These are phyloP conservation scores for Myiothlypis chrysogaster DNA, from an alignment of 2,797 vertebrate genomes.

Conservation along the genomic window DNA sequence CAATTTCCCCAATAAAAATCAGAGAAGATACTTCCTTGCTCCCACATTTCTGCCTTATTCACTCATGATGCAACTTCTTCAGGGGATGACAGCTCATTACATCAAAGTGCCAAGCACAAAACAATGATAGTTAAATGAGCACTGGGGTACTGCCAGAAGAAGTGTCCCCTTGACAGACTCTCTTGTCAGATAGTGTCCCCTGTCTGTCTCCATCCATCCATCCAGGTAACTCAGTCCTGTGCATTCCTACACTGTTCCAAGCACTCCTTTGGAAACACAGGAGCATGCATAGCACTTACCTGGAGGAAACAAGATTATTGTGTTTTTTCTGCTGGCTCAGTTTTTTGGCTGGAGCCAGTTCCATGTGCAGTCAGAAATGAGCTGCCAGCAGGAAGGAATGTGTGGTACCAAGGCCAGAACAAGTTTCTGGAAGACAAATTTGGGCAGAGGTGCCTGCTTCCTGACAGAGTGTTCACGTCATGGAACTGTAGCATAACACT, in stretches of 20 bases:
- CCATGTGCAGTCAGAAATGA: background rate
- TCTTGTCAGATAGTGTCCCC: background rate
- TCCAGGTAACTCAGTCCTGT: background rate
- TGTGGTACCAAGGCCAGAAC: background rate
- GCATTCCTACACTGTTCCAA: background rate
- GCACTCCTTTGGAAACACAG: background rate
- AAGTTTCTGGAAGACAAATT: background rate
- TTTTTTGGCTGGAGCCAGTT: background rate
- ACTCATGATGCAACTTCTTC: conserved; percentile 13
- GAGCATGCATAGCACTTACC: background rate
- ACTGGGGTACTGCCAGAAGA: background rate
- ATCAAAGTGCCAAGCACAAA: background rate
- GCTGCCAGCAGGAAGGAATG: background rate
- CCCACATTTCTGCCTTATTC: conserved; percentile 15
- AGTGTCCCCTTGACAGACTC: background rate
- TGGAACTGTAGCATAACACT: background rate
- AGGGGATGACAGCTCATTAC: background rate
- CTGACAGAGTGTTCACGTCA: background rate
- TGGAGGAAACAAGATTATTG: background rate
- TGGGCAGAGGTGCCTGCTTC: background rate
- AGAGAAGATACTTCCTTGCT: conserved; percentile 26
- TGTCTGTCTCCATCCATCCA: background rate
- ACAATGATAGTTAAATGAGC: background rate
- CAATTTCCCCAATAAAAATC: conserved; percentile 28
- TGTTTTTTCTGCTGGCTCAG: background rate